These are phyloP conservation scores for Tridacna crocea DNA, from an alignment of 2,888 invertebrate genomes.

Conservation along the genomic window DNA sequence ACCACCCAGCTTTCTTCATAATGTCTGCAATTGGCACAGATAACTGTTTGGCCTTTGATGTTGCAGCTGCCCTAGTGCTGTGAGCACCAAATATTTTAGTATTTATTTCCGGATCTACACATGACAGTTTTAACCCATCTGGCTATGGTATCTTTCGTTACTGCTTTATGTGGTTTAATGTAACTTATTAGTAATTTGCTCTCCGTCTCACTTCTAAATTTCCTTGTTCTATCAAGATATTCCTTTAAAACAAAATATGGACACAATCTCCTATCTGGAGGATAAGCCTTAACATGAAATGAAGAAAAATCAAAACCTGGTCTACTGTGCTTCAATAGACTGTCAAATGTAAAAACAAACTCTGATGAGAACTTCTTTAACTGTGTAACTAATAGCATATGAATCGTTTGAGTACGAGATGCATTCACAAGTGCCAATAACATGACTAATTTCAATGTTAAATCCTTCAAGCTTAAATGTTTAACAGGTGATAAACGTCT, in stretches of 20 bases:
- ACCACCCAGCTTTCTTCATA: not conserved
- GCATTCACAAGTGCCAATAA: conserved; percentile 25
- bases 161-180: too few relatives aligned
- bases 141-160: too few relatives aligned
- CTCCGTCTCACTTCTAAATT: too few relatives aligned
- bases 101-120: not conserved
- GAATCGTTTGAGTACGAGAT: conserved; percentile 21
- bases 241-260: conserved; percentile 16
- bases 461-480: conserved; percentile 10
- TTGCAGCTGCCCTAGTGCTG: too few relatives aligned
- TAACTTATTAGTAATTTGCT: too few relatives aligned
- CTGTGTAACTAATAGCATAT: conserved; percentile 8
- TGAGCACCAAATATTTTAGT: conserved; percentile 2
- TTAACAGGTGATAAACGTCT: conserved; percentile 24
- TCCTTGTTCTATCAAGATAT: conserved; percentile 13
- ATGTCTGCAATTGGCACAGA: not conserved
- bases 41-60: not conserved
- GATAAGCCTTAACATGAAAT: conserved; percentile 17
- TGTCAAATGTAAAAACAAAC: too few relatives aligned
- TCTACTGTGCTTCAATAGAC: conserved; percentile 22
- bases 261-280: conserved; percentile 24
- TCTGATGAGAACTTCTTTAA: conserved; percentile 27
- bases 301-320: conserved; percentile 21
- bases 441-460: conserved; percentile 26
- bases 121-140: not conserved